These are phyloP conservation scores for Rhagoletis zephyria DNA, from an alignment of 1,140 invertebrate genomes.

Conservation along the genomic window DNA sequence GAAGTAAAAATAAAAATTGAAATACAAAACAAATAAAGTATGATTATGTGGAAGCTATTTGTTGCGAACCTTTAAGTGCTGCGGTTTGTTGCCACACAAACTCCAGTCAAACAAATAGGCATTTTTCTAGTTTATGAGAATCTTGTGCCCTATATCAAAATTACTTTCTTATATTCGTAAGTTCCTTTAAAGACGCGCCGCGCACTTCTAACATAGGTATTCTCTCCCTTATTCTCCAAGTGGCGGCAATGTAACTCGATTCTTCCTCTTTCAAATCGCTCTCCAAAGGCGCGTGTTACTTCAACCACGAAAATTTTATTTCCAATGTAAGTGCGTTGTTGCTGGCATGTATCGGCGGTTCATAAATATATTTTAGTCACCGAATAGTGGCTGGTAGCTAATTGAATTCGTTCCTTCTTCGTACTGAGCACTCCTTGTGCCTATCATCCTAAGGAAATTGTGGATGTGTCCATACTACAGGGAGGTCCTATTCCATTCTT, in stretches of 20 bases:
- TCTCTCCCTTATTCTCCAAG: not conserved
- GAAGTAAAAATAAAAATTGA: not conserved
- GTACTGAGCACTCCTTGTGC: not conserved
- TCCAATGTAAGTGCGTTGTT: not conserved
- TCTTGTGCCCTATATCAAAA: too few relatives aligned
- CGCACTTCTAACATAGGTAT: too few relatives aligned
- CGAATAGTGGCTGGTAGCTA: not conserved
- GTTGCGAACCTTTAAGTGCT: constrained; percentile 2
- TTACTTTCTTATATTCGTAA: too few relatives aligned
- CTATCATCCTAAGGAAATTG: not conserved
- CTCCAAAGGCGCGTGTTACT: not conserved
- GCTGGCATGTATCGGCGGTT: not conserved
- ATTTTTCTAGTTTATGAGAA: not conserved
- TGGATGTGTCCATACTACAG: not conserved
- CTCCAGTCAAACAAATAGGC: not conserved
- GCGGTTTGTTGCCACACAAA: not conserved
- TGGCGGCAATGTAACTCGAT: not conserved
- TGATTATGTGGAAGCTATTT: not conserved
- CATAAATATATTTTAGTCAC: constrained; percentile 13
- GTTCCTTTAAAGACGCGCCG: too few relatives aligned
- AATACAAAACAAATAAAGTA: not conserved
- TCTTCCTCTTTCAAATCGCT: not conserved
- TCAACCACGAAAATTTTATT: not conserved
- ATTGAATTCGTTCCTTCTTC: constrained; percentile 43
- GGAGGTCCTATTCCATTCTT: not conserved